These are phyloP conservation scores for Zingel zingel DNA, from an alignment of 2,113 vertebrate genomes.

Conservation along the genomic window DNA sequence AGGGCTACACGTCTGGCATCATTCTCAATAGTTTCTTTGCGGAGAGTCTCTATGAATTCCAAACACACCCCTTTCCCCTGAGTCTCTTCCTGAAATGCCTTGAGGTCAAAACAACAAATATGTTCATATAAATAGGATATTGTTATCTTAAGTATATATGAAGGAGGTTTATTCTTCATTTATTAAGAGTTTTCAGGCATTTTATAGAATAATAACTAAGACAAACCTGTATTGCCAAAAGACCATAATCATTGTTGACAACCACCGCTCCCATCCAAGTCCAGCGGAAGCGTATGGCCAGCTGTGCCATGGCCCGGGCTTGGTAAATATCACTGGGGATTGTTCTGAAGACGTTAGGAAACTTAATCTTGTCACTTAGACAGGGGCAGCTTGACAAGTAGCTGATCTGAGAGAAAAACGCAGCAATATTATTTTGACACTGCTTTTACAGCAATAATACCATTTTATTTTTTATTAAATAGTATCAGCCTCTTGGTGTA, in stretches of 20 bases:
- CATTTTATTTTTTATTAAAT: neutral
- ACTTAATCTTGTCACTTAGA: slow-evolving; percentile 75
- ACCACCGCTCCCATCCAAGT: slow-evolving; percentile 83
- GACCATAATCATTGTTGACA: slow-evolving; percentile 80
- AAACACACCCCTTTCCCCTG: slow-evolving; percentile 73
- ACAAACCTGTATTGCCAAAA: slow-evolving; percentile 69
- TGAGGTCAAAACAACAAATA: slow-evolving; percentile 8
- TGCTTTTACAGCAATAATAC: neutral
- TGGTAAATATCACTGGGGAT: slow-evolving; percentile 84
- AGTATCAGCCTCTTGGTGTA: neutral
- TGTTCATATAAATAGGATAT: neutral
- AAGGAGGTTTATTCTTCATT: neutral
- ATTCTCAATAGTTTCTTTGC: slow-evolving; percentile 57
- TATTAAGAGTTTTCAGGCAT: neutral
- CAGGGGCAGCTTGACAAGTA: slow-evolving; percentile 79
- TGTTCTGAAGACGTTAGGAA: slow-evolving; percentile 84
- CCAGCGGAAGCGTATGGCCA: slow-evolving; percentile 80
- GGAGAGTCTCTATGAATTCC: slow-evolving; percentile 74
- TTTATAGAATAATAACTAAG: neutral
- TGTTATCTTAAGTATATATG: neutral
- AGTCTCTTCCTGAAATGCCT: slow-evolving; percentile 74
- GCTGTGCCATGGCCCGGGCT: slow-evolving; percentile 75
- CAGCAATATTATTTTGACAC: neutral
- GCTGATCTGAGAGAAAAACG: slow-evolving; percentile 69
- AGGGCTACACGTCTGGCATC: slow-evolving; percentile 67